Evolutionary conservation across 1,140 invertebrate genomes (phyloP).

Genomic region (Thalassaphorura encarpata): DNA sequence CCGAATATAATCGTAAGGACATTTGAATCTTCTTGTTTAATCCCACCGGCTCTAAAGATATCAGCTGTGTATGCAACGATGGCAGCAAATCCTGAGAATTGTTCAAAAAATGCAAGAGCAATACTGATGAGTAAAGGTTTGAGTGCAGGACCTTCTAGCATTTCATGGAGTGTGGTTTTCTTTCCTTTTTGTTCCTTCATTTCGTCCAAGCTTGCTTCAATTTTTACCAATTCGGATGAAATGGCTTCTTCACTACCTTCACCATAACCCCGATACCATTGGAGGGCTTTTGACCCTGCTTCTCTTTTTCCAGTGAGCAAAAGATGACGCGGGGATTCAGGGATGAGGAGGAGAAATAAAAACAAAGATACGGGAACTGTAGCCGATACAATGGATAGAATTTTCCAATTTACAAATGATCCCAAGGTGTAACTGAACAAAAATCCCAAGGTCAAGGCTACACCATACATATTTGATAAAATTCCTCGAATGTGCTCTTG

Average conservation of each 20-base stretch:
- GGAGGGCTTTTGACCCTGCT: not conserved
- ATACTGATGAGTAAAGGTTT: constrained; percentile 24
- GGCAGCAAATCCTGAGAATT: constrained; percentile 36
- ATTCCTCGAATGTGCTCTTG: not conserved
- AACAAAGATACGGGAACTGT: not conserved
- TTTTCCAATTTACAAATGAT: not conserved
- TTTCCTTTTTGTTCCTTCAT: not conserved
- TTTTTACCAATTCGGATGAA: not conserved
- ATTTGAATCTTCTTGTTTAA: constrained; percentile 27
- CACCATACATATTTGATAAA: not conserved
- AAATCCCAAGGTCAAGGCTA: not conserved
- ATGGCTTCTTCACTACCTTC: not conserved
- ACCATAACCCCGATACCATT: too few species aligned
- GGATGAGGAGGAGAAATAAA: not conserved
- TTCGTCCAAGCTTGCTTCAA: not conserved
- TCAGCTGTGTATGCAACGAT: constrained; percentile 41
- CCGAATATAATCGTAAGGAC: constrained; percentile 39
- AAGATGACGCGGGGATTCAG: not conserved
- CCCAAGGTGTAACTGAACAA: not conserved
- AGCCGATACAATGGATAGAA: not conserved
- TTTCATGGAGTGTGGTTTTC: not conserved
- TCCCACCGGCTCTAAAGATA: constrained; percentile 37
- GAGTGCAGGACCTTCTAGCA: not conserved
- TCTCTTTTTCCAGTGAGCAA: not conserved
- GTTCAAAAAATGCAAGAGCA: constrained; percentile 32